These are phyloP conservation scores for Parnassius orleans DNA, from an alignment of 2,888 invertebrate genomes.

Conservation along the genomic window DNA sequence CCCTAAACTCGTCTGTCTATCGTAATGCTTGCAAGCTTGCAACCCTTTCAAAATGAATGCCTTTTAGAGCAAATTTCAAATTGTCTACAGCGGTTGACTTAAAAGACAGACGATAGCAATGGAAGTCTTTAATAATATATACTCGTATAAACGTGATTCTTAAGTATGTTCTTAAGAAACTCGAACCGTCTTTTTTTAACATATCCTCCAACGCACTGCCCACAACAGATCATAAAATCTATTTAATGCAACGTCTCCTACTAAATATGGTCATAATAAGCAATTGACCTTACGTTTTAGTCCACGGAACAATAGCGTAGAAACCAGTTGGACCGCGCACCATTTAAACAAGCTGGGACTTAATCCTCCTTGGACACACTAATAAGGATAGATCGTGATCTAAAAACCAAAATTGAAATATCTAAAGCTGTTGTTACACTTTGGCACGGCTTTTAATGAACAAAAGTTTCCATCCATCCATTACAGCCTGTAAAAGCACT, in stretches of 20 bases:
- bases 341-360: not conserved
- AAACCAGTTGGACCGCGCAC: slow-evolving; percentile 2
- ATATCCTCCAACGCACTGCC: slow-evolving; percentile 4
- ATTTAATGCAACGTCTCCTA: not conserved
- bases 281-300: slow-evolving; percentile 10
- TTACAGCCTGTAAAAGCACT: too few species aligned
- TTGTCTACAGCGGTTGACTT: too few species aligned
- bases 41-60: too few species aligned
- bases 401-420: not conserved
- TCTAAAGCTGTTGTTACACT: too few species aligned
- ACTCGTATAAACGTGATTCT: too few species aligned
- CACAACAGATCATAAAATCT: slow-evolving; percentile 8
- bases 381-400: not conserved
- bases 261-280: slow-evolving; percentile 11
- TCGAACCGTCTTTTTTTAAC: not conserved
- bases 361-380: slow-evolving; percentile 3
- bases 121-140: too few species aligned
- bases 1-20: too few species aligned
- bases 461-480: too few species aligned
- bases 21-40: too few species aligned
- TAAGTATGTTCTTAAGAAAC: not conserved
- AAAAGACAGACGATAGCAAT: too few species aligned
- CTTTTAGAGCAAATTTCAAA: too few species aligned
- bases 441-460: too few species aligned
- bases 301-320: slow-evolving; percentile 6